Base-by-base conservation (phyloP, 1,140 invertebrate species). In the Eufriesea mexicana region DNA sequence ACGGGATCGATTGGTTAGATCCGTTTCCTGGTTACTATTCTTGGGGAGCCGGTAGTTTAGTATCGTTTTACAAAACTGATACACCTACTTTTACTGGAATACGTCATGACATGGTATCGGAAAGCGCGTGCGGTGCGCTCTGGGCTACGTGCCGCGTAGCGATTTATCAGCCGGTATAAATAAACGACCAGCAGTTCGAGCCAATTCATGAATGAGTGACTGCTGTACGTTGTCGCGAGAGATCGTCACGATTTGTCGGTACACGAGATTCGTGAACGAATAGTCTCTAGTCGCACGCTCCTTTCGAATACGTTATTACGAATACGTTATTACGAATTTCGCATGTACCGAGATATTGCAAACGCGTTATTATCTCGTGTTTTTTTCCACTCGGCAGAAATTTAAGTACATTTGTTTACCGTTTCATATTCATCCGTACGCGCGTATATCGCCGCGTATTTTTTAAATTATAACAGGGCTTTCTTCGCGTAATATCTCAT, bases 141-240 rank as follows among this genome's bases (percentile, higher is more conserved):
- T 54, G 54, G 74, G 35, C 70, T 86, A 72, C 59, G 71, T 86
- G 84, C 68, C 61, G 70, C 74, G 80, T 77, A 83, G 71, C 71
- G 84, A 86, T 83, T 87, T 87, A 71, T 74, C 83, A 83, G 76
- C 51, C 71, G 51, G 77, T 87, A 86, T 87, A 87, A 87, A 87
- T 87, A 87, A 87, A 87, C 85, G 83, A 64, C 61, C 71, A 64
- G 75, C 75, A 61, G 84, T 86, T 77, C 76, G 83, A 86, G 84
- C 84, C 86, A 84, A 90, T 91, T 91, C 89, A 91, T 91, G 88
- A 90, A 91, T 91, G 90, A 89, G 85, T 84, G 80, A 59, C 79
- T 82, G 79, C 78, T 73, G 49, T n/a, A 74, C 55, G 12, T 16
- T 55, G 51, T 55, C 61, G 57, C 64, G 57, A 70, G 57, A 77